Evolutionary conservation across 2,113 vertebrate species (phyloP), one percentile per base, ranked within the genome.

Genomic region (Centropus bengalensis): DNA sequence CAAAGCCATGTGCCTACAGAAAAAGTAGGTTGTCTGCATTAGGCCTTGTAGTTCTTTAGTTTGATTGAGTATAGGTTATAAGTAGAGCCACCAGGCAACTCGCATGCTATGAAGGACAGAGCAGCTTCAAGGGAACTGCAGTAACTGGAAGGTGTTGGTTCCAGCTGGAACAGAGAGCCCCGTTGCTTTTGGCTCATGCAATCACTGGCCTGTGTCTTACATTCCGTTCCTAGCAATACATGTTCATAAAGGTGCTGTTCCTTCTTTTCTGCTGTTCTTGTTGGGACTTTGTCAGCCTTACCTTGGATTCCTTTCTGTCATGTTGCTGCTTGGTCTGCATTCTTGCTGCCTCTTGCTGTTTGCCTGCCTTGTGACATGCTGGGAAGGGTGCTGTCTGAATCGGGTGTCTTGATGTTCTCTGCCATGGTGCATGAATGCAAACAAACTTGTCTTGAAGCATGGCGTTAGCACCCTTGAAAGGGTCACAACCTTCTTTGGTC

Each of bases 401-500:
- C 2, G 2, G 30, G 30, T 64, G 91, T 76, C 95, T 83, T 70
- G 91, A 13, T 80, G 95, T 42, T 62, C 80, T 69, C 93, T 59
- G 84, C 88, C 12, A 0, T 42, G 73, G 90, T 81, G 97, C 96
- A 94, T 94, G 96, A 86, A 89, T 2, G 16, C 75, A 44, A 81
- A 27, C 47, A 47, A 19, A 64, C 66, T 79, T 79, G 68, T 45
- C 74, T 78, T 78, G 68, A 88, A 96, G 98, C 97, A 96, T 97
- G 97, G 49, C 95, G 88, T 81, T 76, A n/a, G n/a, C 40, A 27
- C 28, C 55, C 38, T 54, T 38, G 68, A 64, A 87, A 88, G 82
- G 78, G 81, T 63, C 76, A 13, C 49, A 51, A 58, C 82, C 84
- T 70, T 52, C 70, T 60, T 30, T 73, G 33, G 49, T 94, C 78